Conservation (phyloP, 1,140 invertebrate genomes). For the Drosophila hydei region DNA sequence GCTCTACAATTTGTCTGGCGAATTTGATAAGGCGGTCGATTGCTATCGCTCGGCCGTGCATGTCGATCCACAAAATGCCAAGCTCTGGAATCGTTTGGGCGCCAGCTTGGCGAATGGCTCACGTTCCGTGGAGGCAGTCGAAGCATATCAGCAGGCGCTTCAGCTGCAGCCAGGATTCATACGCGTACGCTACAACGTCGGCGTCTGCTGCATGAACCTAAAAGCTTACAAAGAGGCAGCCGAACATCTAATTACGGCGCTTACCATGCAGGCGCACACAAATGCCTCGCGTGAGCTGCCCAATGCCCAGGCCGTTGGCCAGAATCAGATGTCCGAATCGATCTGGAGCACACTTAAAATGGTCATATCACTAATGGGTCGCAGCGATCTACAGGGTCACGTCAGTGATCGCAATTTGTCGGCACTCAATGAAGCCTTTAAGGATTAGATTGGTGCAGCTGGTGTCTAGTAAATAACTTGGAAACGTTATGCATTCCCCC, state of each 20-base stretch:
- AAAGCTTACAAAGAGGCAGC: slow-evolving; percentile 96
- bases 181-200: slow-evolving; percentile 98
- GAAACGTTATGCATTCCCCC: slow-evolving; percentile 20
- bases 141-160: slow-evolving; percentile 96
- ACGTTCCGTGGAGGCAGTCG: slow-evolving; percentile 96
- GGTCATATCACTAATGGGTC: slow-evolving; percentile 94
- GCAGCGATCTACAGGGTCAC: slow-evolving; percentile 87
- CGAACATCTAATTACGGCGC: slow-evolving; percentile 96
- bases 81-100: slow-evolving; percentile 98
- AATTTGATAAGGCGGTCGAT: slow-evolving; percentile 98
- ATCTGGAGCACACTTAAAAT: slow-evolving; percentile 98
- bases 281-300: slow-evolving; percentile 85
- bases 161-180: slow-evolving; percentile 97
- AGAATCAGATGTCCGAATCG: slow-evolving; percentile 93
- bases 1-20: slow-evolving; percentile 96
- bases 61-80: slow-evolving; percentile 93
- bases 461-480: slow-evolving; percentile 10
- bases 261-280: slow-evolving; percentile 96
- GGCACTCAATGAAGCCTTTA: slow-evolving; percentile 76
- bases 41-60: slow-evolving; percentile 96
- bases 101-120: slow-evolving; percentile 98
- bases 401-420: slow-evolving; percentile 68
- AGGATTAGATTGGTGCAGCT: slow-evolving; percentile 49
- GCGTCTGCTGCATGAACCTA: slow-evolving; percentile 98
- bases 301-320: slow-evolving; percentile 71